Evolutionary conservation across 2,888 invertebrate species (phyloP).

Genomic region (Eristalis intricaria): DNA sequence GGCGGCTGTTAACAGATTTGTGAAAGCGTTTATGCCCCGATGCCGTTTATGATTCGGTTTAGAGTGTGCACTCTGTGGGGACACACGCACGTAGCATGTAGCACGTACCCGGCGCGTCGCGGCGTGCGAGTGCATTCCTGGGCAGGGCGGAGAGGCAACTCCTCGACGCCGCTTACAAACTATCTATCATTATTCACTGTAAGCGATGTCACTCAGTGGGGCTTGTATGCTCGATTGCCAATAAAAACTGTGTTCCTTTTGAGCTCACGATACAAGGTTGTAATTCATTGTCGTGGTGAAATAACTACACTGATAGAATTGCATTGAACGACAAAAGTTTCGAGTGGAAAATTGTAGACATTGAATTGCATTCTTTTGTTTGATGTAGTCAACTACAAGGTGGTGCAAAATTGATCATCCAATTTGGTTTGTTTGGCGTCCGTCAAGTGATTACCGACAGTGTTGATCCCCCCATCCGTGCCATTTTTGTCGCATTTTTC

Average conservation of each 20-base stretch:
- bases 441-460: too few relatives aligned
- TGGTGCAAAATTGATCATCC: neutral
- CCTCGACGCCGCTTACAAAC: constrained; percentile 65
- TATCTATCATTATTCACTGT: constrained; percentile 52
- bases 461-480: too few relatives aligned
- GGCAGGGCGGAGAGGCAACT: constrained; percentile 17
- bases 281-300: constrained; percentile 66
- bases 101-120: neutral
- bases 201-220: constrained; percentile 54
- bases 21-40: constrained; percentile 75
- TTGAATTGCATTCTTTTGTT: neutral
- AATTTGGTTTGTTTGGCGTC: too few relatives aligned
- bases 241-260: constrained; percentile 44
- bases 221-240: constrained; percentile 45
- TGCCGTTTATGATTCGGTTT: constrained; percentile 70
- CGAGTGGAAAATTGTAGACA: neutral
- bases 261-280: constrained; percentile 40
- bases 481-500: too few relatives aligned
- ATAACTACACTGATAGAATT: constrained; percentile 34
- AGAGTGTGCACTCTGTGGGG: constrained; percentile 61
- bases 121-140: constrained; percentile 20
- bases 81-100: constrained; percentile 10
- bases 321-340: constrained; percentile 28
- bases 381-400: neutral
- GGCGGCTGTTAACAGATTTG: constrained; percentile 81